A percentile compares a stretch with the other conserved stretches of the same genome.
Evolutionary conservation across 2,888 invertebrate species (phyloP).

Genomic region (Hipparchia sbordonii): DNA sequence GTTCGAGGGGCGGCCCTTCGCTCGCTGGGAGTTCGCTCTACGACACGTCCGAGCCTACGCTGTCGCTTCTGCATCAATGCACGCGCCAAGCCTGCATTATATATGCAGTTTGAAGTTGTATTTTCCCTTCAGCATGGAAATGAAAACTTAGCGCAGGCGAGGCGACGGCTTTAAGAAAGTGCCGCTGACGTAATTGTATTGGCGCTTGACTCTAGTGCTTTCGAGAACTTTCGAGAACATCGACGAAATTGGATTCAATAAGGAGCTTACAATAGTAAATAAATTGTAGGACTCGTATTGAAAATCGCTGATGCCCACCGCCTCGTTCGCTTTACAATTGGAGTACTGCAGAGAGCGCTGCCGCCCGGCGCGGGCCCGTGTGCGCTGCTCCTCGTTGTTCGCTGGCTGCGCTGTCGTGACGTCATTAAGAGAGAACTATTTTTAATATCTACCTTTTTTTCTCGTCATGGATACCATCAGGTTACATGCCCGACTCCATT

Average conservation of each 20-base stretch:
- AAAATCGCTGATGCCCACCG: constrained; percentile 13
- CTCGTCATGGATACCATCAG: too few species aligned
- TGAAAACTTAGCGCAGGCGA: constrained; percentile 9
- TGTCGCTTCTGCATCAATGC: background rate
- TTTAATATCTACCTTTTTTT: too few species aligned
- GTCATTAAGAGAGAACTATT: too few species aligned
- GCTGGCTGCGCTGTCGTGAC: too few species aligned
- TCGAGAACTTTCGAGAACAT: constrained; percentile 16
- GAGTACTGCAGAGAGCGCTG: background rate
- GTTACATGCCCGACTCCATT: too few species aligned
- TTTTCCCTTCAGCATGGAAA: constrained; percentile 12
- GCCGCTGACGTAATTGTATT: constrained; percentile 20
- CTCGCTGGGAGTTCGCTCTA: too few species aligned
- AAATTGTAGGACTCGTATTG: constrained; percentile 21
- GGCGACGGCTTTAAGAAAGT: constrained; percentile 17
- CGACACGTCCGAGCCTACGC: too few species aligned
- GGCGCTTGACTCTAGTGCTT: constrained; percentile 16
- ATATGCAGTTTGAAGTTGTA: constrained; percentile 1
- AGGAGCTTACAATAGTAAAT: constrained; percentile 28
- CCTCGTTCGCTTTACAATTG: constrained; percentile 7
- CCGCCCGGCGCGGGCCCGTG: background rate
- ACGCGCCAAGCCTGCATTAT: background rate
- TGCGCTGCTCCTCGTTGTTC: too few species aligned
- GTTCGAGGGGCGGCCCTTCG: too few species aligned
- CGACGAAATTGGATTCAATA: constrained; percentile 23